Conservation (phyloP, 2,888 invertebrate species). For the Lepeophtheirus nordmannii region DNA sequence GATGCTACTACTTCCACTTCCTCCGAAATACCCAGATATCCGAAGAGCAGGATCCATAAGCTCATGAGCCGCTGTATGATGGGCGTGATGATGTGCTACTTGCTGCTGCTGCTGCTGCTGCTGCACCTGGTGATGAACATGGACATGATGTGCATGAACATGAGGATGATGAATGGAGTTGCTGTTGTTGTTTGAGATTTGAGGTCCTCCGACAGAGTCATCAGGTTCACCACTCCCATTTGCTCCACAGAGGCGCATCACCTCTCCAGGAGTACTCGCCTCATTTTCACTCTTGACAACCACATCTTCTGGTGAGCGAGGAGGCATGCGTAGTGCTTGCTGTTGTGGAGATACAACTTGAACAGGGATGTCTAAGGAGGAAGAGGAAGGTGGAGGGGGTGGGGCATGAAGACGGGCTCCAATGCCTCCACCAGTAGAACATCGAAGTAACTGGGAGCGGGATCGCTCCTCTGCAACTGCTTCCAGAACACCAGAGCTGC, state of each 20-base stretch:
- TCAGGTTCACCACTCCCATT: no score
- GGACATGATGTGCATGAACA: no score
- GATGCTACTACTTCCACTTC: background rate
- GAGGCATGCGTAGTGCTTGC: background rate
- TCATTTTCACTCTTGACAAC: conserved; percentile 6
- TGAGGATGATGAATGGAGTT: no score
- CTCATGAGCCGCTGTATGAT: background rate
- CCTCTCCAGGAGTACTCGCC: background rate
- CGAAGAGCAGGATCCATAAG: background rate
- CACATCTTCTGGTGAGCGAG: background rate
- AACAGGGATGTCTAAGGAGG: background rate
- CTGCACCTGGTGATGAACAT: background rate
- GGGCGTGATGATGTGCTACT: background rate
- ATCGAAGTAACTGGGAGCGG: background rate
- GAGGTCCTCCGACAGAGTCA: no score
- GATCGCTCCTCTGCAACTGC: background rate
- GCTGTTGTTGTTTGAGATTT: no score
- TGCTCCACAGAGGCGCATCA: no score
- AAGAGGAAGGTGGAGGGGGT: background rate
- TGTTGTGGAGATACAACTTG: conserved; percentile 12
- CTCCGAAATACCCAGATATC: background rate
- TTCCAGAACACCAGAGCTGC: no score
- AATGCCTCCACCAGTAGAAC: no score
- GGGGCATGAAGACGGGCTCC: background rate
- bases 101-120: background rate